phyloP scores from a whole-genome alignment of 2,113 vertebrate genomes.

The Zosterops hypoxanthus region DNA sequence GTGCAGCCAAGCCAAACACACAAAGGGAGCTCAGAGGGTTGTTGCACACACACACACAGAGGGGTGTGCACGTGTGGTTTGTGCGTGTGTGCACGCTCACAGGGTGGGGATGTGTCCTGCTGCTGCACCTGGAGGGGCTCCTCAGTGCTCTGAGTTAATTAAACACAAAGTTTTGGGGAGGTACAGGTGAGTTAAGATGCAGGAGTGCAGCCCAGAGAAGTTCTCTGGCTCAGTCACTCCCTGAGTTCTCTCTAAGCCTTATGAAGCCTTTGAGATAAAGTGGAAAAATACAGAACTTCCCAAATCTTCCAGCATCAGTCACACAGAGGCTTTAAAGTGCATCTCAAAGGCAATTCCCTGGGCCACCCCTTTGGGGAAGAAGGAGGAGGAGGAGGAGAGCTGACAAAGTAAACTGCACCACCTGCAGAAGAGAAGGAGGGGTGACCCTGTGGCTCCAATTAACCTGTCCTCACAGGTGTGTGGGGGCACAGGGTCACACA shows the following conservation, averaged over 20 bases:
- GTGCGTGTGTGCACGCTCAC: rapidly evolving
- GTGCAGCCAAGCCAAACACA: conserved; percentile 70
- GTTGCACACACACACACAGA: neutral
- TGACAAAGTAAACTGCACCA: neutral
- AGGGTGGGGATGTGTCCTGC: neutral
- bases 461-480: neutral
- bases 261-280: neutral
- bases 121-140: rapidly evolving
- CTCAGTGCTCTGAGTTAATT: rapidly evolving
- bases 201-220: rapidly evolving
- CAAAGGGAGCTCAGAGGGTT: neutral
- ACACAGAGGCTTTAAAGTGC: neutral
- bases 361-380: neutral
- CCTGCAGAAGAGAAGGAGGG: neutral
- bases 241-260: neutral
- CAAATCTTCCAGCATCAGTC: neutral
- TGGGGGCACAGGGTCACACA: neutral
- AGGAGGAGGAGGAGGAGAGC: neutral
- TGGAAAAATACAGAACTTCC: neutral
- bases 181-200: rapidly evolving
- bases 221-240: neutral
- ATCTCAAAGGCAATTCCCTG: neutral
- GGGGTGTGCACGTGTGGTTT: neutral
- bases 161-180: rapidly evolving
- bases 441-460: neutral